A percentile compares a stretch with the other conserved stretches of the same genome.
phyloP scores from a whole-genome alignment of 2,113 vertebrate genomes.

The Etheostoma cragini region DNA sequence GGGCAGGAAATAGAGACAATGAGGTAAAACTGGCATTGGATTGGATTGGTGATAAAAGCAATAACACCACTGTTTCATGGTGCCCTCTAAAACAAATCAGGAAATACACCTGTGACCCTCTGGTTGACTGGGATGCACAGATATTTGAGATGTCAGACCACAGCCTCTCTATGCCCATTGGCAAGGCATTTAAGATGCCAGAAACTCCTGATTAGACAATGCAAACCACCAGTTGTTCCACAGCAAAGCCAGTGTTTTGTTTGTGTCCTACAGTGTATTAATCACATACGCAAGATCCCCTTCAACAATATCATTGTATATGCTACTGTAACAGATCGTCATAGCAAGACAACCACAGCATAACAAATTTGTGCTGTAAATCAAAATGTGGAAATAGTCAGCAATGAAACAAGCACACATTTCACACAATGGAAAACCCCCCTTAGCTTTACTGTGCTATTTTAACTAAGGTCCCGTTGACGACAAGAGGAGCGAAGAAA shows the following conservation, averaged over 20 bases:
- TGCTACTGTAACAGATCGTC: background rate
- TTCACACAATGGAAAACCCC: background rate
- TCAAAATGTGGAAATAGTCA: background rate
- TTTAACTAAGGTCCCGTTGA: conserved; percentile 6
- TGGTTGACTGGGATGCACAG: conserved; percentile 1
- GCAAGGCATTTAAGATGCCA: background rate
- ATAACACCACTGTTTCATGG: background rate
- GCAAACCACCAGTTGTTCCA: background rate
- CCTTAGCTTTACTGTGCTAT: background rate
- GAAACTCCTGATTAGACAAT: conserved; percentile 3
- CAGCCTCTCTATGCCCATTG: background rate
- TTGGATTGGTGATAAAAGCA: conserved; percentile 18
- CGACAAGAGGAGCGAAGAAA: conserved; percentile 1
- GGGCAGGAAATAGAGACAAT: conserved; percentile 2
- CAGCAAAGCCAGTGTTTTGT: background rate
- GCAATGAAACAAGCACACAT: background rate
- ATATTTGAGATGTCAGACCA: conserved; percentile 47
- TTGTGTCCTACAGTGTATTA: background rate
- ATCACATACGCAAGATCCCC: background rate
- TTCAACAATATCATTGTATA: conserved; percentile 16
- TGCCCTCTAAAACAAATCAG: conserved; percentile 33
- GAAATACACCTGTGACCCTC: conserved; percentile 31
- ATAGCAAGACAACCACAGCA: background rate
- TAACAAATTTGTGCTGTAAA: background rate
- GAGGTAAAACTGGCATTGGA: background rate